Percentiles rank a stretch among this genome's conserved stretches.
phyloP scores from a whole-genome alignment of 53 echinoderm and acorn worm species.

The Temnopleurus reevesii region DNA sequence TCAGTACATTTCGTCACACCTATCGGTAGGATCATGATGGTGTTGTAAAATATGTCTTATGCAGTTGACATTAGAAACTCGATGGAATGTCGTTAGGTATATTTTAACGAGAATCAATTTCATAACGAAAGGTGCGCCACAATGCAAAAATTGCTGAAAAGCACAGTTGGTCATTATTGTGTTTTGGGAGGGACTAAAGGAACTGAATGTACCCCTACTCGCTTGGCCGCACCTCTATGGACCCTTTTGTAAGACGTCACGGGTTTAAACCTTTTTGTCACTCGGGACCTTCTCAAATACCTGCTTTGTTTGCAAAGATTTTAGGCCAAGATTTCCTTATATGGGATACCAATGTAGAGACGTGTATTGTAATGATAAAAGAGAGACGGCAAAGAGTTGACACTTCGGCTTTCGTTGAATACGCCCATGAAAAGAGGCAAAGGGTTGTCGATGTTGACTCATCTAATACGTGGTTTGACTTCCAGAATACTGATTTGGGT shows the following conservation, averaged over 20 bases:
- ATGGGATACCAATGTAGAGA: background rate
- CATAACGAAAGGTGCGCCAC: background rate
- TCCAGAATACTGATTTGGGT: background rate
- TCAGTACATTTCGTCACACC: too few relatives aligned
- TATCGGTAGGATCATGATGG: too few relatives aligned
- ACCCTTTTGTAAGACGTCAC: background rate
- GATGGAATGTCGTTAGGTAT: background rate
- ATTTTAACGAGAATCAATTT: background rate
- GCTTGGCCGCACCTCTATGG: background rate
- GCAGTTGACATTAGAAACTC: too few relatives aligned
- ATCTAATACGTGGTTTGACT: background rate
- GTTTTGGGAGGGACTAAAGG: background rate
- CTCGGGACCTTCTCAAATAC: background rate
- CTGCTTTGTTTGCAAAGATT: background rate
- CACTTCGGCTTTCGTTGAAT: background rate
- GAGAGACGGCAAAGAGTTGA: background rate
- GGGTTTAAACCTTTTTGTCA: background rate
- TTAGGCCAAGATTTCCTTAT: conserved; percentile 14
- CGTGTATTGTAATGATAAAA: background rate
- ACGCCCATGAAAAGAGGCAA: background rate
- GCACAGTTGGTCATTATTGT: background rate
- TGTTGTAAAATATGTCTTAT: too few relatives aligned
- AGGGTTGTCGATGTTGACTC: background rate
- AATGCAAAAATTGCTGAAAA: background rate
- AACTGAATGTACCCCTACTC: background rate